Percentiles rank a stretch among this genome's conserved stretches.
These are phyloP conservation scores for Isotomurus palustris DNA, from an alignment of 2,888 invertebrate species.

Conservation along the genomic window DNA sequence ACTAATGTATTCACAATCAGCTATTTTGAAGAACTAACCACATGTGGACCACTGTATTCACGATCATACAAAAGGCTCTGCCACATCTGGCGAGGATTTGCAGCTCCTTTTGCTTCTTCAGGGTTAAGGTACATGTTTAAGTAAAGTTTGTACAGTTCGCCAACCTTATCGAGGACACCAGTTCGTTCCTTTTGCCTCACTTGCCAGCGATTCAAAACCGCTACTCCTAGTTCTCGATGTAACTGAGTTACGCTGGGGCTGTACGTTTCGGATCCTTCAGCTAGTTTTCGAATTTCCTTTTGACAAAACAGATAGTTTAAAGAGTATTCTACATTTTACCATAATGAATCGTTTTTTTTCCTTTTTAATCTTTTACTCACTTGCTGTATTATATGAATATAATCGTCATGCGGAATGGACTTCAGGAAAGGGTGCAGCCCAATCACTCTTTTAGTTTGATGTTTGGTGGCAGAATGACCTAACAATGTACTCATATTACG, in stretches of 20 bases:
- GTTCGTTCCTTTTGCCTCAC: constrained; percentile 62
- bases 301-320: constrained; percentile 48
- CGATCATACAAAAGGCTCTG: constrained; percentile 58
- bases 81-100: constrained; percentile 68
- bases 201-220: constrained; percentile 64
- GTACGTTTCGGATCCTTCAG: constrained; percentile 73
- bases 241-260: constrained; percentile 65
- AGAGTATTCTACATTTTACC: neutral
- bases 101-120: constrained; percentile 30
- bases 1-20: neutral
- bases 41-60: constrained; percentile 57
- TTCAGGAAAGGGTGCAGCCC: constrained; percentile 69
- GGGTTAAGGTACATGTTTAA: constrained; percentile 61
- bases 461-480: constrained; percentile 56
- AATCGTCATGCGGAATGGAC: constrained; percentile 55
- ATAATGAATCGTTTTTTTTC: too few species aligned
- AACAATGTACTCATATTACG: constrained; percentile 65
- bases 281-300: constrained; percentile 65
- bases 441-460: constrained; percentile 55
- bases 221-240: constrained; percentile 63
- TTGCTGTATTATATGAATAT: constrained; percentile 52
- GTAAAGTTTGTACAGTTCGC: constrained; percentile 60
- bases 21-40: constrained; percentile 50
- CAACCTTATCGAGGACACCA: constrained; percentile 63
- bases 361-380: too few species aligned